Evolutionary conservation across 2,113 vertebrate species (phyloP).

Genomic region (Atrichornis clamosus): DNA sequence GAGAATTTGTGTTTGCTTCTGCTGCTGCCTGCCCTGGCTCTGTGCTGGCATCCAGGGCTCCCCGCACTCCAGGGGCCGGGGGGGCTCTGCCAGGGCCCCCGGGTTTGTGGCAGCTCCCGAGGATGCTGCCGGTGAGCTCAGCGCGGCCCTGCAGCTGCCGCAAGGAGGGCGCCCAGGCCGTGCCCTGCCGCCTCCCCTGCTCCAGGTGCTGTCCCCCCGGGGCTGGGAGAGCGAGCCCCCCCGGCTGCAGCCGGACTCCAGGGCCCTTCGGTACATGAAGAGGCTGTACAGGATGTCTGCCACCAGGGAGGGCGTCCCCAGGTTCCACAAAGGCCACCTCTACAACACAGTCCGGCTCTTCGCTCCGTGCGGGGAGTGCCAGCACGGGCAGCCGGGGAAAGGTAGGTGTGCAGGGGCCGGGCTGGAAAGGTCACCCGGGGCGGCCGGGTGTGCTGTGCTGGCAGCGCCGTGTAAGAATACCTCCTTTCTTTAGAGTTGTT

Average conservation of each 20-base stretch:
- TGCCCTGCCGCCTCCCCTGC: conserved; percentile 73
- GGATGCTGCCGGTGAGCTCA: background rate
- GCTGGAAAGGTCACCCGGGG: accelerated
- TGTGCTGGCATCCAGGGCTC: conserved; percentile 15
- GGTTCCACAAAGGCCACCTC: conserved; percentile 61
- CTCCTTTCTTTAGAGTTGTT: background rate
- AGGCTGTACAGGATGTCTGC: conserved; percentile 83
- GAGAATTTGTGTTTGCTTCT: conserved; percentile 49
- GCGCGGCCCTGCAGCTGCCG: background rate
- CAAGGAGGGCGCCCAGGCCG: background rate
- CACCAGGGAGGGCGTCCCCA: conserved; percentile 79
- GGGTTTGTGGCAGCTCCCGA: background rate
- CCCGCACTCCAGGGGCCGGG: background rate
- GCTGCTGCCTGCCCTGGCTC: conserved; percentile 44
- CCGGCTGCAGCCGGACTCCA: conserved; percentile 76
- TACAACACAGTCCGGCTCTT: conserved; percentile 91
- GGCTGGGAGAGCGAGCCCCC: conserved; percentile 43
- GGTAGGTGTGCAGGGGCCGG: background rate
- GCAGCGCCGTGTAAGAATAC: background rate
- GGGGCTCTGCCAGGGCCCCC: background rate
- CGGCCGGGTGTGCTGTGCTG: accelerated
- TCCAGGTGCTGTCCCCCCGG: conserved; percentile 77
- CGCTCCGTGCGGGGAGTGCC: conserved; percentile 78
- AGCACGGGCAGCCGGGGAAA: conserved; percentile 43
- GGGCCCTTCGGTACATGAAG: conserved; percentile 87